Conservation (phyloP, 2,888 invertebrate genomes). For the Drosophila kambysellisi region DNA sequence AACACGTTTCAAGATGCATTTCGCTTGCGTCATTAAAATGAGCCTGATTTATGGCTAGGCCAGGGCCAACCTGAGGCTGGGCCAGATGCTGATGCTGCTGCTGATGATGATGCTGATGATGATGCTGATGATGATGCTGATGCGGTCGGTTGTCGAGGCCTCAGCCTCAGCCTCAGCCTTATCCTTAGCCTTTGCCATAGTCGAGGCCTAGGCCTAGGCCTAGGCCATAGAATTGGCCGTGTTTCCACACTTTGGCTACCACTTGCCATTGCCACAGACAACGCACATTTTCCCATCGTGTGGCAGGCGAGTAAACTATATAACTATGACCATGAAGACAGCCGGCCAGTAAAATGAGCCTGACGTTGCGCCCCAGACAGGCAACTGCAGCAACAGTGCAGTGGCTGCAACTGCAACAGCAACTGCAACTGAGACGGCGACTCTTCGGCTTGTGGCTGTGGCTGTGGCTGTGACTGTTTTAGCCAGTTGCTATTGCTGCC, state of each 20-base stretch:
- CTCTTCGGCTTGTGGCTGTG: conserved; percentile 9
- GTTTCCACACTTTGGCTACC: conserved; percentile 80
- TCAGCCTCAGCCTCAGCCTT: not conserved
- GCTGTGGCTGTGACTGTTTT: conserved; percentile 9
- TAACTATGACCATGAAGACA: conserved; percentile 69
- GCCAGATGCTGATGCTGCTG: conserved; percentile 31
- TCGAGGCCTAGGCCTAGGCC: not conserved
- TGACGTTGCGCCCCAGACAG: conserved; percentile 7
- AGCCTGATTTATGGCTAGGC: conserved; percentile 76
- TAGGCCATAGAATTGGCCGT: conserved; percentile 59
- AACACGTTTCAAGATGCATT: conserved; percentile 78
- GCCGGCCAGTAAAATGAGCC: conserved; percentile 16
- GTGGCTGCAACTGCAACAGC: conserved; percentile 7
- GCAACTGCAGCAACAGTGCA: conserved; percentile 8
- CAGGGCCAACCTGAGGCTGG: conserved; percentile 40
- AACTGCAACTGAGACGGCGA: conserved; percentile 1
- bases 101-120: not conserved
- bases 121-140: not conserved
- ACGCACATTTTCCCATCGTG: conserved; percentile 79
- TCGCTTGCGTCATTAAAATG: conserved; percentile 78
- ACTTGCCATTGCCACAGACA: conserved; percentile 47
- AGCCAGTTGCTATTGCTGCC: conserved; percentile 51
- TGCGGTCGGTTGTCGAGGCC: not conserved
- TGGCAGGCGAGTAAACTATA: conserved; percentile 70
- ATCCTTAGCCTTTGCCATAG: conserved; percentile 53